phyloP scores from a whole-genome alignment of 2,888 invertebrate genomes.

The Drosophila ustulata region DNA sequence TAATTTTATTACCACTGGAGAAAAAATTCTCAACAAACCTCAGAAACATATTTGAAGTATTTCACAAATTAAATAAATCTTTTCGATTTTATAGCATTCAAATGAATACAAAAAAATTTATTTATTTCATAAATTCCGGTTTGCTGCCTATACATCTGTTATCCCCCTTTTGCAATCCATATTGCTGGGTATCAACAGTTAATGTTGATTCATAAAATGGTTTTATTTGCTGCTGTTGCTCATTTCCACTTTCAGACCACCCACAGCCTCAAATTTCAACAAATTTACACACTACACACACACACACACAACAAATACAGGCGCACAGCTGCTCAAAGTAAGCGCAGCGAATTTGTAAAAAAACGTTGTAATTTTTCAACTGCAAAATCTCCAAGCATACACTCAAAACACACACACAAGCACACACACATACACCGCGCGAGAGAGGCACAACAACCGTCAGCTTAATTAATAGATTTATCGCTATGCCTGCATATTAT shows the following conservation, averaged over 20 bases:
- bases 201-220: constrained; percentile 63
- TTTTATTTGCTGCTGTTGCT: constrained; percentile 60
- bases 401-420: constrained; percentile 14
- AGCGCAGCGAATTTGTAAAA: constrained; percentile 64
- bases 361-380: constrained; percentile 65
- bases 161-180: not conserved
- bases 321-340: constrained; percentile 51
- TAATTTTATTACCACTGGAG: no score
- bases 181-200: constrained; percentile 24
- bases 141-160: no score
- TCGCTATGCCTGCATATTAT: constrained; percentile 81
- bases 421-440: constrained; percentile 1
- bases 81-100: no score
- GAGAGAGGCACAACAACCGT: constrained; percentile 65
- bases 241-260: constrained; percentile 75
- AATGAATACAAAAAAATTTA: no score
- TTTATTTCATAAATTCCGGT: no score
- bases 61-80: no score
- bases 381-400: constrained; percentile 51
- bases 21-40: no score
- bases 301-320: constrained; percentile 26
- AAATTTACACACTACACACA: constrained; percentile 65
- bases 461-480: constrained; percentile 84
- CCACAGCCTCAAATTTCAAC: constrained; percentile 80
- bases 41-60: no score